Percentiles rank a stretch among this genome's conserved stretches.
Evolutionary conservation across 1,140 invertebrate species (phyloP).

Genomic region (Pseudomyrmex gracilis): DNA sequence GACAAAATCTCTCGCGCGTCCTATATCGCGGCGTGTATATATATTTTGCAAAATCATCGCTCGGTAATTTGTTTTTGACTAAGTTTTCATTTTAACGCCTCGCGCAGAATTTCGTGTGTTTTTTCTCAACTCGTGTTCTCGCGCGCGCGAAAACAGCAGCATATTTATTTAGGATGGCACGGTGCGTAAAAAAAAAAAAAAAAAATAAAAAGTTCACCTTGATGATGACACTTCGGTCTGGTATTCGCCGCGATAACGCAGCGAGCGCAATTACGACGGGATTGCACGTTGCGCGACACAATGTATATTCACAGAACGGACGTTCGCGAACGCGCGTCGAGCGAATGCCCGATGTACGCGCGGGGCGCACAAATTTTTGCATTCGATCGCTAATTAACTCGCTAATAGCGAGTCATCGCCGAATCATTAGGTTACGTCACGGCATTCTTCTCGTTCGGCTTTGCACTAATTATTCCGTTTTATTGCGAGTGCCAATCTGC

Average conservation of each 20-base stretch:
- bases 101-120: too few species aligned
- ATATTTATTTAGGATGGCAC: background rate
- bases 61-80: too few species aligned
- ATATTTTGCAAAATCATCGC: too few species aligned
- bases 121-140: too few species aligned
- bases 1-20: too few species aligned
- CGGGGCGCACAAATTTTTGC: constrained; percentile 64
- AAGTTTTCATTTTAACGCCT: too few species aligned
- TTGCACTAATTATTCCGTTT: constrained; percentile 36
- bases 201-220: background rate
- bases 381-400: constrained; percentile 66
- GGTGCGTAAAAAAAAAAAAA: background rate
- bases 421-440: constrained; percentile 52
- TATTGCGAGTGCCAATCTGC: constrained; percentile 45
- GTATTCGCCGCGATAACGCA: constrained; percentile 51
- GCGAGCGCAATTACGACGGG: constrained; percentile 58
- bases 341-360: constrained; percentile 3
- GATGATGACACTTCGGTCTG: constrained; percentile 65
- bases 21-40: too few species aligned
- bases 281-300: constrained; percentile 62
- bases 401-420: constrained; percentile 67
- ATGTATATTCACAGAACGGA: constrained; percentile 47
- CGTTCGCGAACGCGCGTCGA: background rate
- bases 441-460: constrained; percentile 33
- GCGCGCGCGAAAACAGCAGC: background rate